These are phyloP conservation scores for Macrophya alboannulata DNA, from an alignment of 2,888 invertebrate genomes.

Conservation along the genomic window DNA sequence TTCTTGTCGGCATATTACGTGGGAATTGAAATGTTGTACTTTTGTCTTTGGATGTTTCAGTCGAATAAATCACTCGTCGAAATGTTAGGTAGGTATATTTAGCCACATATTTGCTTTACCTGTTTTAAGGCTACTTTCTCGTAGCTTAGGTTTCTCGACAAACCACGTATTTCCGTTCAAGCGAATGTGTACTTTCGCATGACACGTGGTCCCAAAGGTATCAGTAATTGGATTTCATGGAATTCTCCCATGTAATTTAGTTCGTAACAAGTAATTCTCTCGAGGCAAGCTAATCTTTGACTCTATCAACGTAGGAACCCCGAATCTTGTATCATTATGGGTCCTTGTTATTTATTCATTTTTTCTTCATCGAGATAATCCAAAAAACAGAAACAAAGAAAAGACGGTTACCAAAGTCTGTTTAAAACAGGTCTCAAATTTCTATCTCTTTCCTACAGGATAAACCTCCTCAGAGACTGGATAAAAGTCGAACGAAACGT, in stretches of 20 bases:
- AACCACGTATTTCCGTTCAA: not conserved
- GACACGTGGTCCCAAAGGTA: not conserved
- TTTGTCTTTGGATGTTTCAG: not conserved
- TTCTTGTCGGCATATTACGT: not conserved
- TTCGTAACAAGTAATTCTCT: constrained; percentile 19
- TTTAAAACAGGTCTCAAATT: not conserved
- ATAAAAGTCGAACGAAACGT: not conserved
- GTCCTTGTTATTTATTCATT: not conserved
- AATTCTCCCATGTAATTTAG: not conserved
- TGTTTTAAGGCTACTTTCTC: not conserved
- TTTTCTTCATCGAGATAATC: not conserved
- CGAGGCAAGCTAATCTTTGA: not conserved
- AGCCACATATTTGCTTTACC: not conserved
- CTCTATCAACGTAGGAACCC: not conserved
- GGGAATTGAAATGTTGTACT: not conserved
- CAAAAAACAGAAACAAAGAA: not conserved
- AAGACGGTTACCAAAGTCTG: not conserved
- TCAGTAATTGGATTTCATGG: constrained; percentile 1
- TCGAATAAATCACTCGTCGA: not conserved
- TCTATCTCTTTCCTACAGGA: not conserved
- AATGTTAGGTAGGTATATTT: not conserved
- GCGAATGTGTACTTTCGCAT: not conserved
- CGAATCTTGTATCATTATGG: not conserved
- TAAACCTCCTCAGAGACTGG: not conserved
- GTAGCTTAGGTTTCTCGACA: not conserved